Conservation (phyloP, 1,140 invertebrate species). For the Melanaphis sacchari region DNA sequence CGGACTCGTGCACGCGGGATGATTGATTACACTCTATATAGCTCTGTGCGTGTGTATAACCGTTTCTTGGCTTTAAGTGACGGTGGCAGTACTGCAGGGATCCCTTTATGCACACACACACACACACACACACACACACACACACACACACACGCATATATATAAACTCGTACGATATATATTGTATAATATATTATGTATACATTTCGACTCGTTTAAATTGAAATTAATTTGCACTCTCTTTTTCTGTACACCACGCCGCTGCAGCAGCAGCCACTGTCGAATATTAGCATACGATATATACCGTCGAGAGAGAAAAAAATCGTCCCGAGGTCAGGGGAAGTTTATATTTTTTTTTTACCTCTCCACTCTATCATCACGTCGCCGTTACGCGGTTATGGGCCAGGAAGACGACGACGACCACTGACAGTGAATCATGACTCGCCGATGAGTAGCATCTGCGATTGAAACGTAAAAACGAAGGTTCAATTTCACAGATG, state of each 20-base stretch:
- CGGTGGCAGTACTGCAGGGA: conserved; percentile 38
- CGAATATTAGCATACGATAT: conserved; percentile 47
- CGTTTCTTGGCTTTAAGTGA: conserved; percentile 56
- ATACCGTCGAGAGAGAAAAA: neutral
- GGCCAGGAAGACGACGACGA: neutral
- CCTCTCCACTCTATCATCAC: neutral
- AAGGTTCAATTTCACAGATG: conserved; percentile 52
- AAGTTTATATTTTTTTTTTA: neutral
- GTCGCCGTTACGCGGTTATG: neutral
- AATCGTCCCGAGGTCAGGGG: conserved; percentile 37
- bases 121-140: neutral
- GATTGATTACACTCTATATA: conserved; percentile 46
- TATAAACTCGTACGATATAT: neutral
- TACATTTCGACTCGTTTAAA: conserved; percentile 56
- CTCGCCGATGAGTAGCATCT: conserved; percentile 55
- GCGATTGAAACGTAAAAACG: conserved; percentile 54
- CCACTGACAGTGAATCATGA: conserved; percentile 56
- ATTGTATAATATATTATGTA: conserved; percentile 29
- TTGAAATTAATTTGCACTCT: conserved; percentile 57
- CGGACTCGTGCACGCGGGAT: conserved; percentile 9
- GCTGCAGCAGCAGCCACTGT: neutral
- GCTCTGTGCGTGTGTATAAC: conserved; percentile 3
- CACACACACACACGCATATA: neutral
- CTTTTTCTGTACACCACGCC: neutral
- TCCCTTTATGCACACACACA: neutral